Evolutionary conservation across 2,797 vertebrate genomes (phyloP).

Genomic region (Diplodus sargus): DNA sequence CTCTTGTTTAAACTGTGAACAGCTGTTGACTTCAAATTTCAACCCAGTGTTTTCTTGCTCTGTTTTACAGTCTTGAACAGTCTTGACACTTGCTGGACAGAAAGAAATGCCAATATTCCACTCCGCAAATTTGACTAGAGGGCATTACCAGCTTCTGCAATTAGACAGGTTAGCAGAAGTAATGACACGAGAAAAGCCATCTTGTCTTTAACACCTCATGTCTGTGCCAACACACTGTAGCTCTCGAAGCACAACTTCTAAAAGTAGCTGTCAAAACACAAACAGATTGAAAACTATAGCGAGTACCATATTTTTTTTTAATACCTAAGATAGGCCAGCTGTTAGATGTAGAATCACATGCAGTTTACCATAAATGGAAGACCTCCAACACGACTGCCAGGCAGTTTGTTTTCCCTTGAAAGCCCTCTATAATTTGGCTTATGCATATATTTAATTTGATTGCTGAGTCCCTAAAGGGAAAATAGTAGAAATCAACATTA

Average conservation of each 20-base stretch:
- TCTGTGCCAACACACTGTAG: background rate
- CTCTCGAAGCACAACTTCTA: background rate
- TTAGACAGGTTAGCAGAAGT: background rate
- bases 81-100: constrained; percentile 10
- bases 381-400: background rate
- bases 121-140: background rate
- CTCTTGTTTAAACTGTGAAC: background rate
- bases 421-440: constrained; percentile 20
- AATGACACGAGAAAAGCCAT: background rate
- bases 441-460: constrained; percentile 37
- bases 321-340: background rate
- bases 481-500: constrained; percentile 44
- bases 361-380: background rate
- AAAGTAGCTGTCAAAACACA: constrained; percentile 27
- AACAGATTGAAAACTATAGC: constrained; percentile 4
- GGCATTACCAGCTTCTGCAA: background rate
- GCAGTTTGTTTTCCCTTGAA: constrained; percentile 22
- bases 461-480: constrained; percentile 20
- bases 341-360: background rate
- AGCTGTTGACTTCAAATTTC: constrained; percentile 2
- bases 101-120: background rate
- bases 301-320: too few species aligned
- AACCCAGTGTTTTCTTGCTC: background rate
- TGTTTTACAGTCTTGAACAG: constrained; percentile 2
- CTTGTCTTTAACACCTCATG: background rate